phyloP scores from a whole-genome alignment of 2,888 invertebrate species.

The Therioaphis trifolii region DNA sequence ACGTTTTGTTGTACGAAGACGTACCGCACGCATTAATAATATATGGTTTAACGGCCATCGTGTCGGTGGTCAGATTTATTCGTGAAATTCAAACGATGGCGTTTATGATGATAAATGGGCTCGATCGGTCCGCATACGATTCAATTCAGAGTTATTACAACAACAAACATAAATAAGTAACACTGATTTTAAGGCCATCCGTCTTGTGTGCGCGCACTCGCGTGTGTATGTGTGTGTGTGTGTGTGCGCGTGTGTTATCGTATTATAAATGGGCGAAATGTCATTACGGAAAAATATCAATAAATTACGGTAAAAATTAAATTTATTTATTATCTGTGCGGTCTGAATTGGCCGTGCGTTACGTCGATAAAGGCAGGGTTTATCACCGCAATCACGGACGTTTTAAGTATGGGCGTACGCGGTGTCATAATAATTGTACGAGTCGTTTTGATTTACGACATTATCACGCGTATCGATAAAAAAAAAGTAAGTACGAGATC shows the following conservation, averaged over 20 bases:
- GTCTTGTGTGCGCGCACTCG: neutral
- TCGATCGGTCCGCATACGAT: neutral
- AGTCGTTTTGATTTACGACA: conserved; percentile 5
- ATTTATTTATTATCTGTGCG: neutral
- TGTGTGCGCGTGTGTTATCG: no score
- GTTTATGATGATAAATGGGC: conserved; percentile 41
- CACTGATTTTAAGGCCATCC: conserved; percentile 11
- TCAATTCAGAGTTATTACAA: conserved; percentile 19
- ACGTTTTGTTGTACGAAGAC: no score
- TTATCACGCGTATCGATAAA: neutral
- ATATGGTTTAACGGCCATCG: neutral
- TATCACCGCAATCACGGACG: conserved; percentile 1
- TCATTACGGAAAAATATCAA: neutral
- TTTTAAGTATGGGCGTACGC: conserved; percentile 1
- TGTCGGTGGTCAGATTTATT: conserved; percentile 40
- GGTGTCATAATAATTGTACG: neutral
- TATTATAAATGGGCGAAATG: neutral
- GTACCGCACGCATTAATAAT: no score
- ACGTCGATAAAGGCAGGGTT: neutral
- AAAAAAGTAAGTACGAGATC: neutral
- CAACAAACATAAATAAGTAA: conserved; percentile 26
- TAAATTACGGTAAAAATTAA: conserved; percentile 30
- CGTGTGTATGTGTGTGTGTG: no score
- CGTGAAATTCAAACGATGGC: conserved; percentile 30
- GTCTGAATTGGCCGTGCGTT: conserved; percentile 17